Evolutionary conservation across 2,797 vertebrate genomes (phyloP), one percentile per base, ranked within the genome.

Genomic region (Lerista edwardsae): DNA sequence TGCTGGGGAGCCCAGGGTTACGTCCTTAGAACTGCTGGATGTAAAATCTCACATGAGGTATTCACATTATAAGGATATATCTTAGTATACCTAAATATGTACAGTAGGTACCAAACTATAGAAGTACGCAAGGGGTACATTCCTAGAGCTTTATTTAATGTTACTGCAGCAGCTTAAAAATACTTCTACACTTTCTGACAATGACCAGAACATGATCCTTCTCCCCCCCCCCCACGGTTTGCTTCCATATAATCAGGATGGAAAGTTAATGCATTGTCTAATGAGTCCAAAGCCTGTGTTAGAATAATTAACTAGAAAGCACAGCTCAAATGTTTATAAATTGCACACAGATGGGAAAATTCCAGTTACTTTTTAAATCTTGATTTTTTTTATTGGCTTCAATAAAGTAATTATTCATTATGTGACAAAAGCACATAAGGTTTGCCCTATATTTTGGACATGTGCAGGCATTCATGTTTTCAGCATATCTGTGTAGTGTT

Each of bases 21-120:
- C 95, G 0, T 98, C 98, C 3, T 94, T 99, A 90, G 99, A 99
- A 92, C 96, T 99, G 86, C 96, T 99, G 86, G 99, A 99, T 91
- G 98, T 99, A 89, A 99, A 99, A 89, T 99, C 99, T 59, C 99
- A 99, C 93, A 99, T 99, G 98, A 98, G 99, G 99, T 99, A 96
- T 91, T 73, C 0, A 74, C 2, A 1, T 51, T 31, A 82, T 69
- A 11, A n/a, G n/a, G n/a, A 65, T 67, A 25, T 29, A 25, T n/a
- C 29, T n/a, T 21, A 7, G 59, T 8, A 61, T 55, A 21, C 23
- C 19, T 69, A 9, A 69, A 69, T 74, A 44, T 27, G 34, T 87
- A 85, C 84, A 44, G 86, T 91, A 76, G 17, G 59, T 72, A 51
- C 75, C n/a, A 55, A 23, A 4, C 4, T 31, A 47, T 65, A 41